A percentile compares a stretch with the other conserved stretches of the same genome.
Conservation (phyloP, 2,888 invertebrate genomes). For the Deilephila porcellus region DNA sequence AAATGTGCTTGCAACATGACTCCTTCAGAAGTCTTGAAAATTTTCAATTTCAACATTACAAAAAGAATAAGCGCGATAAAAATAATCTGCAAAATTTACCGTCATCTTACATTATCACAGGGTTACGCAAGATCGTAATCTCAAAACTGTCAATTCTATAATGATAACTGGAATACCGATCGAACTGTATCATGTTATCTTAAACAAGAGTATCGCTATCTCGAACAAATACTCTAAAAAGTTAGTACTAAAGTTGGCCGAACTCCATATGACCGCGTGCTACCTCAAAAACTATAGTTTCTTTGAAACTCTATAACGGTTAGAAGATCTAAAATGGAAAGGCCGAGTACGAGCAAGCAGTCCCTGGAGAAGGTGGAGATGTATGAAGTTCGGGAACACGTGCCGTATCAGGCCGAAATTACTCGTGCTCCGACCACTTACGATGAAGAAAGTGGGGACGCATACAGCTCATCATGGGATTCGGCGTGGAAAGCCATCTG, state of each 20-base stretch:
- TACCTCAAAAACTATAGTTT: conserved; percentile 32
- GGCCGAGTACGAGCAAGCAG: conserved; percentile 75
- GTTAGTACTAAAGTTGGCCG: conserved; percentile 57
- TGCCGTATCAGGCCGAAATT: conserved; percentile 77
- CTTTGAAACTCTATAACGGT: conserved; percentile 48
- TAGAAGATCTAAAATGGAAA: conserved; percentile 65
- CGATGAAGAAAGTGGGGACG: conserved; percentile 73
- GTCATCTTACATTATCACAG: conserved; percentile 57
- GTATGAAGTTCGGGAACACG: conserved; percentile 78
- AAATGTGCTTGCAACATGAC: conserved; percentile 38
- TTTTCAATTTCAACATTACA: conserved; percentile 61
- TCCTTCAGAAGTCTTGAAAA: conserved; percentile 49
- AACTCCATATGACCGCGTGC: conserved; percentile 56
- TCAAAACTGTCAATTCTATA: conserved; percentile 67
- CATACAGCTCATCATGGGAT: conserved; percentile 67
- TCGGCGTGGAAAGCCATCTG: conserved; percentile 77
- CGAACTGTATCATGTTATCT: conserved; percentile 68
- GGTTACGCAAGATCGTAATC: conserved; percentile 77
- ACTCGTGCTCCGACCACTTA: conserved; percentile 72
- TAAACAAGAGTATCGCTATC: conserved; percentile 52
- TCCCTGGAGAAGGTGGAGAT: conserved; percentile 75
- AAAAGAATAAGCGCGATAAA: conserved; percentile 57
- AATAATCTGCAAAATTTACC: conserved; percentile 58
- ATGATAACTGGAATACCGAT: conserved; percentile 60
- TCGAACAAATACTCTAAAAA: conserved; percentile 44